These are phyloP conservation scores for Chloromyia formosa DNA, from an alignment of 2,888 invertebrate genomes.

Conservation along the genomic window DNA sequence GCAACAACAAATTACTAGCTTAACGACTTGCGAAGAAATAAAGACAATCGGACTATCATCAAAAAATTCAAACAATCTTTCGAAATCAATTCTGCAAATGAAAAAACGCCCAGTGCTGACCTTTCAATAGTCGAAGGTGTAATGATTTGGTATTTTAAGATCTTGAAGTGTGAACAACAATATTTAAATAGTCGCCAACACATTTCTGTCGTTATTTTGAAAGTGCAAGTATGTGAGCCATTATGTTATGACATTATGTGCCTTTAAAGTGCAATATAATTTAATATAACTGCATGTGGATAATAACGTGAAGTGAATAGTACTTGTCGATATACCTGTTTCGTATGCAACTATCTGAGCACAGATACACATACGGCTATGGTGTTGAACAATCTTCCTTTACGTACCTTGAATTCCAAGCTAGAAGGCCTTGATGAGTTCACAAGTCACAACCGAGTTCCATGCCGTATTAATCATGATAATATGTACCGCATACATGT, in stretches of 20 bases:
- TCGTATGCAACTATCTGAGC: neutral
- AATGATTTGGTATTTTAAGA: slow-evolving; percentile 31
- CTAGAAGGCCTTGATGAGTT: slow-evolving; percentile 38
- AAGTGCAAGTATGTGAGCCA: slow-evolving; percentile 10
- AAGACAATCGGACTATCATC: too few species aligned
- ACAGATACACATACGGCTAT: neutral
- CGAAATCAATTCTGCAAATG: slow-evolving; percentile 2
- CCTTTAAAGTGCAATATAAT: slow-evolving; percentile 8
- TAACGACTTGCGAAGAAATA: too few species aligned
- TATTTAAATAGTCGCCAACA: slow-evolving; percentile 39
- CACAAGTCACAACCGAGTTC: slow-evolving; percentile 9
- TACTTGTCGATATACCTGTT: neutral
- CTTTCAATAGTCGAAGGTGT: slow-evolving; percentile 36
- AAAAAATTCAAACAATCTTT: neutral
- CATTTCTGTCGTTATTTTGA: slow-evolving; percentile 26
- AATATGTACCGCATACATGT: neutral
- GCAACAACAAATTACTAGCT: too few species aligned
- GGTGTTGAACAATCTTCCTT: slow-evolving; percentile 24
- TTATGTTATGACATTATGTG: slow-evolving; percentile 23
- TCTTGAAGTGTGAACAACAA: slow-evolving; percentile 31
- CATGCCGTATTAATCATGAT: neutral
- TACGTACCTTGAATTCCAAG: slow-evolving; percentile 40
- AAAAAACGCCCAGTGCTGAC: slow-evolving; percentile 35
- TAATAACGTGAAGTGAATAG: neutral
- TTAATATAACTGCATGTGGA: slow-evolving; percentile 15